phyloP scores from a whole-genome alignment of 2,888 invertebrate genomes.

The Chrysolina haemoptera region DNA sequence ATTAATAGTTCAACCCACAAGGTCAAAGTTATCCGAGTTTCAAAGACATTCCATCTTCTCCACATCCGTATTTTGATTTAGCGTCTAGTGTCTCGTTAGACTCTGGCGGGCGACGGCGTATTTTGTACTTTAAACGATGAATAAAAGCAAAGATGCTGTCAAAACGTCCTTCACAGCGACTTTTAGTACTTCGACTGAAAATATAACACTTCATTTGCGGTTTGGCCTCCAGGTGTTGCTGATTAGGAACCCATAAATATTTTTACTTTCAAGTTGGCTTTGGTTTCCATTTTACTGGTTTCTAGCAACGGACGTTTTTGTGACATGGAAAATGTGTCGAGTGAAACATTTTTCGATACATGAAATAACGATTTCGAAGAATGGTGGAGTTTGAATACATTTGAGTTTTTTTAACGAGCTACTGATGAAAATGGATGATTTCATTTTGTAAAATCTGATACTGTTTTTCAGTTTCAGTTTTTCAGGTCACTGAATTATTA shows the following conservation, averaged over 20 bases:
- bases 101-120: constrained; percentile 50
- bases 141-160: constrained; percentile 49
- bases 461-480: too few species aligned
- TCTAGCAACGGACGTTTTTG: neutral
- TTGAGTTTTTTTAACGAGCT: too few species aligned
- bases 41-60: constrained; percentile 13
- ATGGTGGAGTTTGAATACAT: too few species aligned
- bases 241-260: constrained; percentile 50
- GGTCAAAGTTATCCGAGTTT: neutral
- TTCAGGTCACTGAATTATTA: too few species aligned
- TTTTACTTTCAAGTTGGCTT: constrained; percentile 27
- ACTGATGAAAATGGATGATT: too few species aligned
- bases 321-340: neutral
- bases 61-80: constrained; percentile 44
- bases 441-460: too few species aligned
- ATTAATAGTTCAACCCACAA: neutral
- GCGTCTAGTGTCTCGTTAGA: constrained; percentile 51
- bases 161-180: constrained; percentile 49
- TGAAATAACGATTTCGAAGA: neutral
- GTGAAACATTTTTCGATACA: neutral
- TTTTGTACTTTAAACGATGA: constrained; percentile 49
- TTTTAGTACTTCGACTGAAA: constrained; percentile 47
- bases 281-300: constrained; percentile 23
- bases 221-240: constrained; percentile 52
- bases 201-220: constrained; percentile 40